Evolutionary conservation across 2,888 invertebrate species (phyloP), one percentile per base, ranked within the genome.

Genomic region (Brassicogethes aeneus): DNA sequence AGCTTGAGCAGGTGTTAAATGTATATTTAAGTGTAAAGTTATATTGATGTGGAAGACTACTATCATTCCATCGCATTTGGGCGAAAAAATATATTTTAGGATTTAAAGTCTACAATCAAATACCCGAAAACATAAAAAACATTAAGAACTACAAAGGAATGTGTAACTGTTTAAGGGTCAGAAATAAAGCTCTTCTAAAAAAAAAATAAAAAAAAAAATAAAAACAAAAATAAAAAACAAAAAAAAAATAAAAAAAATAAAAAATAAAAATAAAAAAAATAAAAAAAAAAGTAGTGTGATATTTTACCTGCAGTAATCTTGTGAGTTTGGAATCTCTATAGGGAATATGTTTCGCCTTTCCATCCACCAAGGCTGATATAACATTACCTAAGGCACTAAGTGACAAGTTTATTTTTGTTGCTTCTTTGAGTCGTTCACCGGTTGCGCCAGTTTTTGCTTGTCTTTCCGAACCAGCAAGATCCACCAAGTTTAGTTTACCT

Each of bases 381-480:
- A 92, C 91, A 63, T 92, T 92, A 2, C 88, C 91, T 36, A 92
- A 69, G 0, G 91, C 91, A 8, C 89, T 89, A 16, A 92, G 68
- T 0, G 88, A 89, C 37, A 92, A 66, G 70, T 92, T 92, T 43
- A 91, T 92, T 68, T 90, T 91, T 0, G 88, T 88, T 0, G 90
- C 91, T 67, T 92, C 91, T 57, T 85, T 89, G 16, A 92, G 69
- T 10, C 91, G 71, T 46, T 87, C 86, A 0, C 91, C 91, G 3
- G 83, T 82, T 0, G 91, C 87, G n/a, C 88, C 89, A 55, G 76
- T 75, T 65, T 91, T 88, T 2, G 81, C 76, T 64, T 91, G 91
- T 43, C 91, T 68, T 59, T 93, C 92, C 16, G 87, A 87, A 3
- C 92, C 92, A 1, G 92, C 92, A 54, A 93, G 68, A 70, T 93